Base-by-base conservation (phyloP, 2,113 vertebrate genomes). In the Crotalus viridis region DNA sequence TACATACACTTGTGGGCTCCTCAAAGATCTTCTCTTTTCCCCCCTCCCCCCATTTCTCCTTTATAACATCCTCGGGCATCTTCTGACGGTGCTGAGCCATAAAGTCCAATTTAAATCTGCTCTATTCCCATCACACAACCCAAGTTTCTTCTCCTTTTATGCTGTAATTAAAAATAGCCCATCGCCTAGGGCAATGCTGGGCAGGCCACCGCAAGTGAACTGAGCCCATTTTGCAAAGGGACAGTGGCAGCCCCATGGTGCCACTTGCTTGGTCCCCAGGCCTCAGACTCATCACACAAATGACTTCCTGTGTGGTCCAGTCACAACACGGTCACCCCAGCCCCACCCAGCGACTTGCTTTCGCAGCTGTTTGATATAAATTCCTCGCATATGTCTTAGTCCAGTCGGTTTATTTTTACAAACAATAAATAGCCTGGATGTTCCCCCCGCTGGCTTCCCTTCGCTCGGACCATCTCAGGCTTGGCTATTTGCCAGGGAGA, bases 391-490 rank as follows among this genome's bases (percentile, higher is more conserved):
- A 99, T 98, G 98, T 98, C 99, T 98, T 98, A 94, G 98, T 98
- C 97, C 97, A 96, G 97, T 98, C 98, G 97, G 98, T 99, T 99
- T 99, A 99, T 99, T 99, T 99, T 99, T 98, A 99, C 98, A 99
- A 99, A 99, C 98, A 99, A 99, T 99, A 99, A 98, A 98, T 98
- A 98, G 97, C 96, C 97, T 43, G 94, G 93, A 96, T 98, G 98
- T 99, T 98, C 97, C 98, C 98, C 98, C 61, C 98, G 96, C 95
- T 97, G 97, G 97, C 97, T 97, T 97, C 94, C 96, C 97, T 96
- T 97, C 43, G 87, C 97, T 97, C 1, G 93, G 97, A 97, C 97
- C 96, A 61, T 97, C 97, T 97, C 97, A 57, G 94, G 95, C 8
- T 7, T 97, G 98, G 96, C 96, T 97, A 95, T 97, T 97, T 97